These are phyloP conservation scores for Pachyuromys duprasi DNA, from an alignment of 2,797 vertebrate species.

Conservation along the genomic window DNA sequence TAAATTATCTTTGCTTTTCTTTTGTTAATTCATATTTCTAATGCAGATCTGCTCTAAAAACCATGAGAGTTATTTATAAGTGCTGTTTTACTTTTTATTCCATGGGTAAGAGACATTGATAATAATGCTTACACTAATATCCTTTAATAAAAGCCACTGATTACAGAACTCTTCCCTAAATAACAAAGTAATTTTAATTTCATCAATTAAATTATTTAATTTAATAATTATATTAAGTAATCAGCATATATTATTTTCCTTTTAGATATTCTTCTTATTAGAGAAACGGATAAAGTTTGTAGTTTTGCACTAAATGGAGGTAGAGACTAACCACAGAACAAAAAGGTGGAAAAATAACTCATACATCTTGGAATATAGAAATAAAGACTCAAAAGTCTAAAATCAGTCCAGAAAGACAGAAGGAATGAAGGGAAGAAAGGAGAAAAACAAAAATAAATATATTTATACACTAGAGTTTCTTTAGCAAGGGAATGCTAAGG, in stretches of 20 bases:
- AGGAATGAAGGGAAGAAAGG: rapidly evolving
- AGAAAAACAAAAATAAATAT: neutral
- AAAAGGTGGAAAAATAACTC: neutral
- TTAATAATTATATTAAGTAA: neutral
- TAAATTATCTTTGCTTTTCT: neutral
- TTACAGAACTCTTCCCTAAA: constrained; percentile 30
- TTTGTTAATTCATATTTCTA: neutral
- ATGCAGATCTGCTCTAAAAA: neutral
- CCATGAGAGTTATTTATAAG: neutral
- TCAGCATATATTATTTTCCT: neutral
- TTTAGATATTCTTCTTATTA: neutral
- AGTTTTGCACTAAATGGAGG: neutral
- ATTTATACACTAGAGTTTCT: neutral
- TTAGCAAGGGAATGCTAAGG: constrained; percentile 11
- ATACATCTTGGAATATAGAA: neutral
- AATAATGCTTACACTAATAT: neutral
- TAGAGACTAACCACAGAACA: neutral
- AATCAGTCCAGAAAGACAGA: neutral
- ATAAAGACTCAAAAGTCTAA: neutral
- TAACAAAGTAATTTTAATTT: neutral
- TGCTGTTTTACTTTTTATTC: neutral
- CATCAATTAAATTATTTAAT: too few species aligned
- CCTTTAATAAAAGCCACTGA: neutral
- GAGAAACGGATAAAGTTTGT: neutral
- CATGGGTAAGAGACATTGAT: neutral